These are phyloP conservation scores for Thermophis baileyi DNA, from an alignment of 2,113 vertebrate genomes.

Conservation along the genomic window DNA sequence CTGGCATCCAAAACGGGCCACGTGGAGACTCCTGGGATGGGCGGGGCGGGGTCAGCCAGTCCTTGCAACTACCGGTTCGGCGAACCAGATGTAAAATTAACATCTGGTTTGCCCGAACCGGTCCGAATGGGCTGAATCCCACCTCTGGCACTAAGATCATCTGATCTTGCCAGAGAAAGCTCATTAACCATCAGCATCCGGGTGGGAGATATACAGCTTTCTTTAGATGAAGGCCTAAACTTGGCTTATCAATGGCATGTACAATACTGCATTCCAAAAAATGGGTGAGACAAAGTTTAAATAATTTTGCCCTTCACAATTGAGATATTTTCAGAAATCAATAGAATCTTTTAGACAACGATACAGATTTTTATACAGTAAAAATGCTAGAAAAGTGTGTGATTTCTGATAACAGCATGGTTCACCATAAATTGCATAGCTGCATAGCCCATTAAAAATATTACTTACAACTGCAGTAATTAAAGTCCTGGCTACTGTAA, in stretches of 20 bases:
- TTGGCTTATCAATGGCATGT: not conserved
- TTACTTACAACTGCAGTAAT: not conserved
- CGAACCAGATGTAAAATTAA: too few relatives aligned
- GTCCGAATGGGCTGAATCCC: too few relatives aligned
- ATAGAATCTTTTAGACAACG: not conserved
- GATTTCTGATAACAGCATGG: not conserved
- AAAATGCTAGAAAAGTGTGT: not conserved
- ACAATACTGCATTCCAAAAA: not conserved
- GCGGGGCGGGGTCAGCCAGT: too few relatives aligned
- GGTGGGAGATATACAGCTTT: not conserved
- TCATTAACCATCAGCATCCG: too few relatives aligned
- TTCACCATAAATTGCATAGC: not conserved
- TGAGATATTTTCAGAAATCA: not conserved
- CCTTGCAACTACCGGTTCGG: too few relatives aligned
- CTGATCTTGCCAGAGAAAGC: not conserved
- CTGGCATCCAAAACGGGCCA: too few relatives aligned
- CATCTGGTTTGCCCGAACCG: too few relatives aligned
- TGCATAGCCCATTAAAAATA: not conserved
- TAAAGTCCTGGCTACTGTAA: too few relatives aligned
- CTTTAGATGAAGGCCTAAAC: not conserved
- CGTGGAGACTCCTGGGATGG: too few relatives aligned
- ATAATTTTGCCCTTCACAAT: not conserved
- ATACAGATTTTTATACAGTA: not conserved
- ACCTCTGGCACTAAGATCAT: too few relatives aligned
- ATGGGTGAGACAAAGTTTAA: not conserved